Conservation (phyloP, 2,797 vertebrate genomes). For the Melanotaenia trifasciata region DNA sequence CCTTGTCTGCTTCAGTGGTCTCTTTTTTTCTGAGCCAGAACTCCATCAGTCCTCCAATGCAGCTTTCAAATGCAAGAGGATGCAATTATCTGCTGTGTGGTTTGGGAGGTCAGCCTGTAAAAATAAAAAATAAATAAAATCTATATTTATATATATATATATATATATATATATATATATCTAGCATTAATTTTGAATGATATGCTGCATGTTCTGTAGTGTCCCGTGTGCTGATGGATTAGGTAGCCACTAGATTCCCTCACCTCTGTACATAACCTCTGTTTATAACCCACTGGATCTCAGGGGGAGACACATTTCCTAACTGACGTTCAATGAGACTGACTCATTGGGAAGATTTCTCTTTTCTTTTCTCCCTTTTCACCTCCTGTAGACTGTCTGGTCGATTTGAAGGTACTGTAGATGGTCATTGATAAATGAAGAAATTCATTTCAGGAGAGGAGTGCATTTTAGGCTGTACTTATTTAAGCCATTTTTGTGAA, state of each 20-base stretch:
- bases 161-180: constrained; percentile 1
- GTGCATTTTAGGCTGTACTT: neutral
- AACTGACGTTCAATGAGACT: constrained; percentile 18
- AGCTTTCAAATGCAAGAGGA: constrained; percentile 54
- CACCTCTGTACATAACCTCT: constrained; percentile 1
- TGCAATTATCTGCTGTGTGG: constrained; percentile 66
- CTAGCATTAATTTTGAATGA: constrained; percentile 35
- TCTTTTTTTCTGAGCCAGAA: constrained; percentile 41
- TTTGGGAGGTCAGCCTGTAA: constrained; percentile 45
- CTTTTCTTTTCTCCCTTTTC: constrained; percentile 4
- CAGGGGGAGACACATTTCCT: neutral
- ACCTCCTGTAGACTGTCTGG: neutral
- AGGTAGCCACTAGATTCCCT: constrained; percentile 10
- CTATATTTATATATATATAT: no score
- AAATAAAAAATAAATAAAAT: neutral
- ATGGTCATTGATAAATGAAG: constrained; percentile 6
- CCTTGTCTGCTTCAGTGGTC: constrained; percentile 40
- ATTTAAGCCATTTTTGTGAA: constrained; percentile 5
- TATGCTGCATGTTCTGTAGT: constrained; percentile 12
- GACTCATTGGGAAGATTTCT: neutral
- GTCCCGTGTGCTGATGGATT: constrained; percentile 3
- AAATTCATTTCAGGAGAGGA: constrained; percentile 1
- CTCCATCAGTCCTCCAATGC: constrained; percentile 58
- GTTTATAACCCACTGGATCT: neutral
- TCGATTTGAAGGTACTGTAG: constrained; percentile 20